A percentile compares a stretch with the other conserved stretches of the same genome.
Evolutionary conservation across 2,113 vertebrate species (phyloP).

Genomic region (Sminthopsis crassicaudata): DNA sequence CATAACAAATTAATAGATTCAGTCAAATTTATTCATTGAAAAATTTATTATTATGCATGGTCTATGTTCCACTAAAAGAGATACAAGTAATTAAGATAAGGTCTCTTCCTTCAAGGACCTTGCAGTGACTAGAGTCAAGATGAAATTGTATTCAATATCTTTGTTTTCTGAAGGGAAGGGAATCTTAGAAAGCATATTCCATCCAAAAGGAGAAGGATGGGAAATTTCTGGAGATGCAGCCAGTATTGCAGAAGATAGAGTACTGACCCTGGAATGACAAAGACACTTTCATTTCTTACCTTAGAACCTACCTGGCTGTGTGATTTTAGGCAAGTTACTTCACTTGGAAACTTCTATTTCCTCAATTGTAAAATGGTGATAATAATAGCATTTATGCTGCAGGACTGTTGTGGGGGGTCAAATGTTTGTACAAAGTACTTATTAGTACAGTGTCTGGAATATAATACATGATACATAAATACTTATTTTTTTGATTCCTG

Average conservation of each 20-base stretch:
- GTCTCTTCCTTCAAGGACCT: not conserved
- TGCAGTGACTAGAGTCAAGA: not conserved
- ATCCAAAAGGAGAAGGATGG: not conserved
- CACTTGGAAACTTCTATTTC: not conserved
- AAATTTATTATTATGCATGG: not conserved
- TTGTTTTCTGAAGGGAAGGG: not conserved
- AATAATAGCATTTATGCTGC: not conserved
- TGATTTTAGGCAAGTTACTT: not conserved
- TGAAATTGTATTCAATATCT: not conserved
- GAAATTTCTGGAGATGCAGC: not conserved
- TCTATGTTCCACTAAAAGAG: not conserved
- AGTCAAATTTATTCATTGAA: not conserved
- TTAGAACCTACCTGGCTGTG: not conserved
- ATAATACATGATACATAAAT: not conserved
- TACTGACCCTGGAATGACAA: not conserved
- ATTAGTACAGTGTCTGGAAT: not conserved
- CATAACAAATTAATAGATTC: not conserved
- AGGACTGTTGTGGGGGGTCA: not conserved
- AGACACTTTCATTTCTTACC: not conserved
- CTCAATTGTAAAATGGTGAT: not conserved
- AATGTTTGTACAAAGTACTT: not conserved
- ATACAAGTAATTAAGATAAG: not conserved
- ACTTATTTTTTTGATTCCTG: not conserved
- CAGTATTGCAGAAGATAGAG: not conserved
- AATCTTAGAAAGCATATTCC: not conserved